Base-by-base conservation (phyloP, 2,113 vertebrate species). In the Misgurnus mizolepis region DNA sequence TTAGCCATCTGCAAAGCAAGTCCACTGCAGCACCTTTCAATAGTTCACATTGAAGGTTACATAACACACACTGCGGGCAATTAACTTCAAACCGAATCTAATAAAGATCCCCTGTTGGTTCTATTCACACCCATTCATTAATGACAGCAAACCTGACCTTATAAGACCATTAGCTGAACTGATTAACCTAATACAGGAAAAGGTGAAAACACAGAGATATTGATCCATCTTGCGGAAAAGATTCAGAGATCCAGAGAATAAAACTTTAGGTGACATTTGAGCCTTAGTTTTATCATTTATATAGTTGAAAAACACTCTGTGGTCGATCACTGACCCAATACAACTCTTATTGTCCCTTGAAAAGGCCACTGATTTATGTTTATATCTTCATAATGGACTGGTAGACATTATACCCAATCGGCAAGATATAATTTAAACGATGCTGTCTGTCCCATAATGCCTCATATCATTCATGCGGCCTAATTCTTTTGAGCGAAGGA, bases 21-120 rank as follows among this genome's bases (percentile, higher is more conserved):
- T 55, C 72, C 70, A 82, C 78, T 85, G 84, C 87, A 87, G 87
- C 73, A 84, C 83, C 85, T 87, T 84, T 70, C 45, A 76, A 71
- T 60, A 76, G 67, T 71, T 82, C 67, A 82, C 58, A 71, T 80
- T 39, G 65, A 84, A 79, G 79, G 53, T 82, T 87, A 88, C 45
- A 85, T 87, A 82, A 89, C 41, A 77, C 78, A 40, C 67, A 69
- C 83, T 49, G 50, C 71, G 81, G 83, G 82, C 86, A 86, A 85
- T 86, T 83, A 84, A 80, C 72, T 79, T 83, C 73, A 87, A 87
- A 86, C 80, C 40, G 72, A 82, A 80, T 82, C 73, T 62, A 80
- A 85, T 83, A 81, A 82, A 77, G 47, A 34, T 67, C 79, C 79
- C 80, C 82, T 22, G 53, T 49, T 11, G 61, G 74, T 77, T 84